Conservation (phyloP, 35 echinoderm and acorn worm genomes). For the Strongylocentrotus purpuratus region DNA sequence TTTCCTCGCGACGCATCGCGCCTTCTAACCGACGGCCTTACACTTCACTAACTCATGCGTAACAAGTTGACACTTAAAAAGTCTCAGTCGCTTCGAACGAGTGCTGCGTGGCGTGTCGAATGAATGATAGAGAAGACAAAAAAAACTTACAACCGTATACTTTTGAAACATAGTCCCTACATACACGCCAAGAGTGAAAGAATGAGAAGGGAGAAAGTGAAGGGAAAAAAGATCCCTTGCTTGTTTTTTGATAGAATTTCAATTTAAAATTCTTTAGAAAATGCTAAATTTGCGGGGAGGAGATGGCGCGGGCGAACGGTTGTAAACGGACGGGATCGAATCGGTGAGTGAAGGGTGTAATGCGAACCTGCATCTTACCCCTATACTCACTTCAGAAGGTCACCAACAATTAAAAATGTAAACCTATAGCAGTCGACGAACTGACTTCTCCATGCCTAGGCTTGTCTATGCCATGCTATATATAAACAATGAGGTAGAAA, state of each 20-base stretch:
- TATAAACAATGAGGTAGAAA: slow-evolving; percentile 3
- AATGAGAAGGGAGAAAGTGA: background rate
- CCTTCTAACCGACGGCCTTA: slow-evolving; percentile 34
- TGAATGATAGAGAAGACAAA: slow-evolving; percentile 40
- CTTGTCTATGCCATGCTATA: background rate
- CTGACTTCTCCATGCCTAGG: background rate
- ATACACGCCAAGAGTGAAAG: slow-evolving; percentile 14
- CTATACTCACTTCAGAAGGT: background rate
- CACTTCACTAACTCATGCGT: slow-evolving; percentile 33
- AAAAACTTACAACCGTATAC: slow-evolving; percentile 22
- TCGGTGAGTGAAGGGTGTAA: slow-evolving; percentile 42
- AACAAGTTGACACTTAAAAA: slow-evolving; percentile 51
- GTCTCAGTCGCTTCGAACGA: slow-evolving; percentile 52
- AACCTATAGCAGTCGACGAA: slow-evolving; percentile 8
- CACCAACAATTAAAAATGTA: slow-evolving; percentile 27
- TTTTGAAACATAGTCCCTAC: slow-evolving; percentile 46
- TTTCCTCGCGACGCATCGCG: background rate
- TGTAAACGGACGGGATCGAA: slow-evolving; percentile 37
- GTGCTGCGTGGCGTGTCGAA: slow-evolving; percentile 41
- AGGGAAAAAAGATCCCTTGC: slow-evolving; percentile 30
- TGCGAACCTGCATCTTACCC: background rate
- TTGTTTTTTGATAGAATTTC: slow-evolving; percentile 56
- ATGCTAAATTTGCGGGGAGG: slow-evolving; percentile 41
- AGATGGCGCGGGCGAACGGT: background rate
- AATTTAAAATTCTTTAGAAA: slow-evolving; percentile 51